Evolutionary conservation across 2,888 invertebrate genomes (phyloP), one percentile per base, ranked within the genome.

Genomic region (Melanophora roralis): DNA sequence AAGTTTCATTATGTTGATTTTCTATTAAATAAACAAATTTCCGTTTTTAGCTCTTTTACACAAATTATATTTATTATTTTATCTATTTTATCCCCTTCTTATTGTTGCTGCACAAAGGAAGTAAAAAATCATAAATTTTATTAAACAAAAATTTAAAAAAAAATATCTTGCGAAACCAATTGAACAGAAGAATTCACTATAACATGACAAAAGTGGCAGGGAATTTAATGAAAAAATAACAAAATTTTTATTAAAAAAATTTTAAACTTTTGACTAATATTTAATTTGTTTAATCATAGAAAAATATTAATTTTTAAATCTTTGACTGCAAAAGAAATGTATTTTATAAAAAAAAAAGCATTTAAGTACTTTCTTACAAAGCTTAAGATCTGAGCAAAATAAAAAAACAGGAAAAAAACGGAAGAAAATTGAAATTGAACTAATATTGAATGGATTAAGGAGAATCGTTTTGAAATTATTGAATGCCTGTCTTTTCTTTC

Each of bases 401-500:
- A 49, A 64, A 19, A 47, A 38, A 65, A 19, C 14, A 40, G 62
- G 14, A 14, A 62, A 36, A 60, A 45, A 67, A 73, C 72, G 78
- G 72, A 69, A 69, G 60, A 78, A 81, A 78, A 81, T 81, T 78
- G 78, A 80, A 81, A 83, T 83, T 83, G 74, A 83, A 81, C 82
- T 81, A 83, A 82, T 82, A 81, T 81, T 77, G 60, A 19, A 47
- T 65, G 78, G 76, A 68, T 80, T 73, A 78, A 78, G 80, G 68
- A 68, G 38, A 60, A 77, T 74, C 55, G 36, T 62, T 62, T 67
- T 27, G 57, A 76, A 59, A 47, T 43, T 45, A 49, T 47, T n/a
- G 14, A 60, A 38, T 40, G 55, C 9, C 21, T 5, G 32, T 62
- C 47, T 45, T 1, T 53, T 55, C n/a, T 5, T 14, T 45, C n/a